Conservation (phyloP, 1,140 invertebrate genomes). For the Drosophila kurseongensis region DNA sequence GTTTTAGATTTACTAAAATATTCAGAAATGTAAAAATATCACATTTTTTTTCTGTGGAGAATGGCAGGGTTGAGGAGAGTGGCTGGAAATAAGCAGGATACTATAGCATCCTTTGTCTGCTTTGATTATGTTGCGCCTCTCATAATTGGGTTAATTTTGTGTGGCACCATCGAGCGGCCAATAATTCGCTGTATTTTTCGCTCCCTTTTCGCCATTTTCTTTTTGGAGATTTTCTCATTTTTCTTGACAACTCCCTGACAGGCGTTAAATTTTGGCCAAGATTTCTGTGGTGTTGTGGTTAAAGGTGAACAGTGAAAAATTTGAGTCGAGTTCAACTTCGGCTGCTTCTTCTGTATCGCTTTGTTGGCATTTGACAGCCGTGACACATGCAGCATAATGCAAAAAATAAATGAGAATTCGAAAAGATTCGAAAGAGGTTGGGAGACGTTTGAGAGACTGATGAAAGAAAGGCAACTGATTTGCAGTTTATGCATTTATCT, state of each 20-base stretch:
- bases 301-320: constrained; percentile 54
- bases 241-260: constrained; percentile 66
- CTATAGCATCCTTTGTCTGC: constrained; percentile 51
- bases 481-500: constrained; percentile 2
- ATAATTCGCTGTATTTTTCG: constrained; percentile 39
- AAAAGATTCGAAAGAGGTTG: constrained; percentile 19
- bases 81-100: constrained; percentile 23
- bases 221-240: constrained; percentile 21
- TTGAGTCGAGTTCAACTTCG: constrained; percentile 36
- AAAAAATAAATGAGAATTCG: constrained; percentile 44
- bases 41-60: not conserved
- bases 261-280: constrained; percentile 55
- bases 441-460: constrained; percentile 5
- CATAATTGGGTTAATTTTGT: constrained; percentile 80
- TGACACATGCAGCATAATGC: constrained; percentile 58
- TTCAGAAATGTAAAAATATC: too few relatives aligned
- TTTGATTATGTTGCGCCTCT: constrained; percentile 76
- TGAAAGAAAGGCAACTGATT: constrained; percentile 32
- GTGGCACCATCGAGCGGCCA: constrained; percentile 51
- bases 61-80: not conserved
- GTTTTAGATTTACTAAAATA: too few relatives aligned
- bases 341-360: constrained; percentile 16
- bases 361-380: constrained; percentile 54
- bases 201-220: constrained; percentile 20
- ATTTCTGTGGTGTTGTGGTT: constrained; percentile 27